Conservation (phyloP, 2,888 invertebrate genomes). For the Spatulosminthurus flaviceps region DNA sequence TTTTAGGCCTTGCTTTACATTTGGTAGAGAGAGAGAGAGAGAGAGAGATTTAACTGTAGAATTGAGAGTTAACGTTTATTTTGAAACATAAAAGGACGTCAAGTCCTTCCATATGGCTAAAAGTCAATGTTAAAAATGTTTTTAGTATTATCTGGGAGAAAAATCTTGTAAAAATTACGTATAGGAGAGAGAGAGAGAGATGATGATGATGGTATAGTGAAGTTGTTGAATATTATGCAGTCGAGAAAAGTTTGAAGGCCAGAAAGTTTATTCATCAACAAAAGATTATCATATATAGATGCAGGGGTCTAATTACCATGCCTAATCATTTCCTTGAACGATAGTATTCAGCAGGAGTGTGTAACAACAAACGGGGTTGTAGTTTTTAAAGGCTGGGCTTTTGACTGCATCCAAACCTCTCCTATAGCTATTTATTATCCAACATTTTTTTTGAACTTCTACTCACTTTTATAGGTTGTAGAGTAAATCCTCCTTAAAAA, state of each 20-base stretch:
- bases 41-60: no score
- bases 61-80: no score
- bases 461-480: no score
- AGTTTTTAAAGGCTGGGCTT: conserved; percentile 12
- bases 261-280: conserved; percentile 1
- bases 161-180: conserved; percentile 6
- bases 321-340: conserved; percentile 39
- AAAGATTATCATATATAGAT: conserved; percentile 15
- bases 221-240: not conserved
- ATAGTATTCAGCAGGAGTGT: not conserved
- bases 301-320: conserved; percentile 34
- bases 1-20: no score
- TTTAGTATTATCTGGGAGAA: not conserved
- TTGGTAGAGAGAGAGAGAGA: no score
- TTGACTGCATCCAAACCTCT: not conserved
- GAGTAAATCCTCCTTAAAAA: not conserved
- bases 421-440: not conserved
- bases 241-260: conserved; percentile 12
- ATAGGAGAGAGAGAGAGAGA: not conserved
- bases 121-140: conserved; percentile 16
- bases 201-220: not conserved
- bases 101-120: not conserved
- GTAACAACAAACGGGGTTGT: not conserved
- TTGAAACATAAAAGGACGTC: no score
- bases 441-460: no score